A percentile compares a stretch with the other conserved stretches of the same genome.
Conservation (phyloP, 2,888 invertebrate species). For the Euplagia quadripunctaria region DNA sequence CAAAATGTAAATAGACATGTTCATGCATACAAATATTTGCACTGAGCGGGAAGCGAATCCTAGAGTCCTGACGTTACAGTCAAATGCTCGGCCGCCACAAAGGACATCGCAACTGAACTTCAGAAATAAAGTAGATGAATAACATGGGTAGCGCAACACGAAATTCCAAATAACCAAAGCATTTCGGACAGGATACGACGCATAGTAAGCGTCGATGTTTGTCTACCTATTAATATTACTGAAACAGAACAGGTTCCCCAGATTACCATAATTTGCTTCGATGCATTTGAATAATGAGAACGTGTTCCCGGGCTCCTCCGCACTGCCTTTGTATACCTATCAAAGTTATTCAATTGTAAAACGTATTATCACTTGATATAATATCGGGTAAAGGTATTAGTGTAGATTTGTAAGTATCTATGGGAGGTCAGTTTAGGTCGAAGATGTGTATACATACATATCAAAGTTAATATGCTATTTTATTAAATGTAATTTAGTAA, state of each 20-base stretch:
- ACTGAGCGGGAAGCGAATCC: background rate
- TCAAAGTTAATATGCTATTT: background rate
- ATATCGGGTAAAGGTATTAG: slow-evolving; percentile 57
- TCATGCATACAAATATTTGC: background rate
- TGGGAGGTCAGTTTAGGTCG: slow-evolving; percentile 30
- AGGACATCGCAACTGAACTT: too few relatives aligned
- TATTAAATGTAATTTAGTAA: too few relatives aligned
- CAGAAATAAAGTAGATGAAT: slow-evolving; percentile 34
- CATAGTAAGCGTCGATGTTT: slow-evolving; percentile 70
- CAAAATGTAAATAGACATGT: background rate
- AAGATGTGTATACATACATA: slow-evolving; percentile 12
- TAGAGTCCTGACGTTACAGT: background rate
- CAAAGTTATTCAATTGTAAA: slow-evolving; percentile 78
- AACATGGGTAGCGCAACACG: slow-evolving; percentile 44
- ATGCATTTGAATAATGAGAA: slow-evolving; percentile 87
- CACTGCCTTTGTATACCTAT: slow-evolving; percentile 72
- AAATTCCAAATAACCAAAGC: slow-evolving; percentile 61
- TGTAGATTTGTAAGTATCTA: slow-evolving; percentile 47
- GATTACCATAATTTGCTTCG: slow-evolving; percentile 87
- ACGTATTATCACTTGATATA: slow-evolving; percentile 68
- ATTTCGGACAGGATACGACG: slow-evolving; percentile 47
- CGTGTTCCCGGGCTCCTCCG: slow-evolving; percentile 74
- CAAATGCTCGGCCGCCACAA: background rate
- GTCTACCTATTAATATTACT: slow-evolving; percentile 82
- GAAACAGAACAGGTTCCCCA: slow-evolving; percentile 85